These are phyloP conservation scores for Boloria euphrosyne DNA, from an alignment of 2,888 invertebrate genomes.

Conservation along the genomic window DNA sequence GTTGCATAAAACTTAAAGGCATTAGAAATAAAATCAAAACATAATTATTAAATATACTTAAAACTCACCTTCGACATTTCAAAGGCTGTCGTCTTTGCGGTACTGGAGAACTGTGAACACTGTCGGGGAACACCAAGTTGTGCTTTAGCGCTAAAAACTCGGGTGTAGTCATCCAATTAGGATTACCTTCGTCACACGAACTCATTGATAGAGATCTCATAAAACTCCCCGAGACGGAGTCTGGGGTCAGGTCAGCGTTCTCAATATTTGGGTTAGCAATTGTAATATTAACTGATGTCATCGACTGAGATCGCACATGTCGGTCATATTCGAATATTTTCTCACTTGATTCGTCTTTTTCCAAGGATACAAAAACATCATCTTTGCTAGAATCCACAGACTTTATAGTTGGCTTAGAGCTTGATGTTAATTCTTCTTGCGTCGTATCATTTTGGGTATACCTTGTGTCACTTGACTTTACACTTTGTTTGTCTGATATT, in stretches of 20 bases:
- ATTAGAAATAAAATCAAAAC: constrained; percentile 4
- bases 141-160: constrained; percentile 91
- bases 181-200: constrained; percentile 87
- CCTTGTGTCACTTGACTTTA: constrained; percentile 71
- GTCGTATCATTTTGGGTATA: constrained; percentile 70
- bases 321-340: constrained; percentile 69
- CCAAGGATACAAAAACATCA: constrained; percentile 62
- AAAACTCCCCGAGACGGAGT: constrained; percentile 82
- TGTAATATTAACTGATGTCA: constrained; percentile 85
- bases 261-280: constrained; percentile 89
- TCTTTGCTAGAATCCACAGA: constrained; percentile 68
- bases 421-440: constrained; percentile 68
- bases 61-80: constrained; percentile 82
- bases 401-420: constrained; percentile 70
- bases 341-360: constrained; percentile 69
- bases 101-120: constrained; percentile 89
- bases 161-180: constrained; percentile 91
- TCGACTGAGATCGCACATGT: constrained; percentile 81
- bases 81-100: constrained; percentile 84
- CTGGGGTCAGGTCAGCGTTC: constrained; percentile 86
- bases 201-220: constrained; percentile 85
- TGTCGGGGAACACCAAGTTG: constrained; percentile 91
- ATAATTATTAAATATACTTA: constrained; percentile 1
- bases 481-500: constrained; percentile 78
- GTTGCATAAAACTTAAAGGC: constrained; percentile 8